Evolutionary conservation across 2,113 vertebrate genomes (phyloP).

Genomic region (Pseudorasbora parva): DNA sequence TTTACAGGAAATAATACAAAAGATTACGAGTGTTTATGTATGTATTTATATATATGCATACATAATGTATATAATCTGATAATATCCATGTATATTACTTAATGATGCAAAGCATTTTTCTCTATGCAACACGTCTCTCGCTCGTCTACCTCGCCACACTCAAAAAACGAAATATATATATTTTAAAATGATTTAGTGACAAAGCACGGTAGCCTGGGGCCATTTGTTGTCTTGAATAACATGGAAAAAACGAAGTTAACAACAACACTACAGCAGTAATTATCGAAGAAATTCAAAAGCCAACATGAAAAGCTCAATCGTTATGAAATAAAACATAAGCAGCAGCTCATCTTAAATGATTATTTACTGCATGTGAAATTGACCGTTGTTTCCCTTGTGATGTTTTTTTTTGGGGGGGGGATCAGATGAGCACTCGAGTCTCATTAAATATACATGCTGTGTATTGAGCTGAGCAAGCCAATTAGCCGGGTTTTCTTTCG

Average conservation of each 20-base stretch:
- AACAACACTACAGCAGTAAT: neutral
- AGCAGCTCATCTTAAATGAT: constrained; percentile 52
- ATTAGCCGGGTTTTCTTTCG: constrained; percentile 56
- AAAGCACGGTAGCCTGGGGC: neutral
- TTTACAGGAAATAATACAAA: too few species aligned
- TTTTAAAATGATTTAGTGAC: neutral
- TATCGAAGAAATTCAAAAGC: neutral
- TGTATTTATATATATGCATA: too few species aligned
- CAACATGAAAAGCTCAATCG: constrained; percentile 31
- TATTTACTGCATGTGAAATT: constrained; percentile 56
- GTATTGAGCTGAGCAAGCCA: constrained; percentile 62
- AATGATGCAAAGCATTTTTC: too few species aligned
- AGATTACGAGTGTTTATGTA: too few species aligned
- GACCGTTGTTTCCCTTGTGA: constrained; percentile 54
- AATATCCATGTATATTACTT: too few species aligned
- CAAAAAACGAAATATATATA: too few species aligned
- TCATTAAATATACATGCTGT: constrained; percentile 63
- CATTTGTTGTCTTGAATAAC: neutral
- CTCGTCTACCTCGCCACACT: too few species aligned
- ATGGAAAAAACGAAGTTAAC: neutral
- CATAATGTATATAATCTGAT: neutral
- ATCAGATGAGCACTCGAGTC: constrained; percentile 54
- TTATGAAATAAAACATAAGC: constrained; percentile 50
- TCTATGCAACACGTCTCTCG: too few species aligned
- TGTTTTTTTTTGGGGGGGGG: constrained; percentile 42